These are phyloP conservation scores for Grantiella picta DNA, from an alignment of 2,113 vertebrate species.

Conservation along the genomic window DNA sequence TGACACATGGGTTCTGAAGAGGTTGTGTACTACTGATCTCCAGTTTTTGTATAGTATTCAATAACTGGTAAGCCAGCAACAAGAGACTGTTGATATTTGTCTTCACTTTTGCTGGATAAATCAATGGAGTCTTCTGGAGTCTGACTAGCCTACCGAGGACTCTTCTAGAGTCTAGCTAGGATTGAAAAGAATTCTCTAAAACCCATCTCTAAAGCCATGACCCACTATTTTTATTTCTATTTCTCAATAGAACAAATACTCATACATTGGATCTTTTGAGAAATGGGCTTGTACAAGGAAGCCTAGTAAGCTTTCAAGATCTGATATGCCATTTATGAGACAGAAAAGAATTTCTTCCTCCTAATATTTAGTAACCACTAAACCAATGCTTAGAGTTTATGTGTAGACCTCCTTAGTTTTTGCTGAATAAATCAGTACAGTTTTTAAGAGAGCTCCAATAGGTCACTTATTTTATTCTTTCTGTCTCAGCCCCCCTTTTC, in stretches of 20 bases:
- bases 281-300: background rate
- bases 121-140: background rate
- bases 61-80: background rate
- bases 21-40: conserved; percentile 26
- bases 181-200: background rate
- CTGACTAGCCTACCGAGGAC: background rate
- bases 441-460: background rate
- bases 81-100: background rate
- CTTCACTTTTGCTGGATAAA: background rate
- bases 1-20: conserved; percentile 55
- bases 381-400: background rate
- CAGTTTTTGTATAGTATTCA: background rate
- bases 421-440: background rate
- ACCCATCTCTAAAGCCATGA: background rate
- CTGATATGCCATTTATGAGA: background rate
- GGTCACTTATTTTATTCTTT: background rate
- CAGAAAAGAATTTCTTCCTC: background rate
- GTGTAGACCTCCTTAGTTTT: background rate
- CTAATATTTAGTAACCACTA: background rate
- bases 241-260: background rate
- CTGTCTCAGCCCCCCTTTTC: background rate
- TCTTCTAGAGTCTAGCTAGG: background rate
- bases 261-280: background rate
- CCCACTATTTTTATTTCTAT: background rate
- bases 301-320: background rate